Evolutionary conservation across 1,140 invertebrate species (phyloP), one percentile per base, ranked within the genome.

Genomic region (Hypothenemus hampei): DNA sequence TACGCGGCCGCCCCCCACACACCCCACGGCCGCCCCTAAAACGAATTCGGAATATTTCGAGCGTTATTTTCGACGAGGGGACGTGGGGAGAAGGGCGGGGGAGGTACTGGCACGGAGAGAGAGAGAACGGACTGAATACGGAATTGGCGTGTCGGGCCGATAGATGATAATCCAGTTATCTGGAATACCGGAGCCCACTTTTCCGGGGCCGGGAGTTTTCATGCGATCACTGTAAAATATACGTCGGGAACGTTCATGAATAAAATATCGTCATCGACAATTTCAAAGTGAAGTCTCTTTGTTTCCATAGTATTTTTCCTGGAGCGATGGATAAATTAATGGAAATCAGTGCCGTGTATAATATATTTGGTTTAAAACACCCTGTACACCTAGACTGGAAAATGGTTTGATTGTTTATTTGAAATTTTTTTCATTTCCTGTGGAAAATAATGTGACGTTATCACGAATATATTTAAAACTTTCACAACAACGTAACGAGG

Each of bases 131-230:
- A 1, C 41, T 44, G 41, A 44, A 44, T 44, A 44, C 41, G n/a
- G 41, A 44, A 44, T 44, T 21, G 10, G 16, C 41, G 13, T 11
- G 11, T 15, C 41, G n/a, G n/a, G n/a, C n/a, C n/a, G n/a, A n/a
- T n/a, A n/a, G n/a, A n/a, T n/a, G 41, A 44, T 44, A 44, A 44
- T 44, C 41, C 41, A 24, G 41, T 44, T 44, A 44, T 44, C 41
- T 26, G 39, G 39, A 40, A 40, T 40, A 40, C 39, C 39, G 18
- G 22, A 44, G 15, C 41, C 41, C 41, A 23, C 41, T 26, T 23
- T 44, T 7, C 6, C n/a, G 23, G 21, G 21, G 22, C 23, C 20
- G 13, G 41, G 21, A 44, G 3, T 24, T 44, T 23, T 44, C 21
- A 29, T 40, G 19, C 16, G 37, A 40, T 40, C 37, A 40, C 10